Evolutionary conservation across 2,888 invertebrate genomes (phyloP), one percentile per base, ranked within the genome.

Genomic region (Xestia ashworthii): DNA sequence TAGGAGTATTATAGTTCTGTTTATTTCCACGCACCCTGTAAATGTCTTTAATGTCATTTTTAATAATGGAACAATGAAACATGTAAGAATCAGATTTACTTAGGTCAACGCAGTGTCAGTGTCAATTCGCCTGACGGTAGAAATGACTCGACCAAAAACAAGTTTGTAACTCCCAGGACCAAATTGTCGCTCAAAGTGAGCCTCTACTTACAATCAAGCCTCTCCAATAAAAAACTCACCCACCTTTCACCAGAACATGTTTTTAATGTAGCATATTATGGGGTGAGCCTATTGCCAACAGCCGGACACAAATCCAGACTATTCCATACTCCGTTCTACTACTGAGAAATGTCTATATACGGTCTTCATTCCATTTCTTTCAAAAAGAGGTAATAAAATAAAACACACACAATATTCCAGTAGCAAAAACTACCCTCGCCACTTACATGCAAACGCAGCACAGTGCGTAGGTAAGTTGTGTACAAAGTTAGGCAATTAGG

Each of bases 401-500:
- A 76, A 78, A 67, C 25, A 53, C 38, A 68, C 14, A 58, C 8
- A 19, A 44, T 25, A 50, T 74, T 71, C 74, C 73, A 77, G 67
- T 79, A 76, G 53, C 44, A 67, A 68, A 76, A 78, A 46, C 60
- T 55, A 78, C 66, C 16, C n/a, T 19, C 22, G 22, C 50, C 38
- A 69, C 64, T 71, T 71, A 71, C 71, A 46, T 67, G 62, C 73
- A 83, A 87, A 87, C 85, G 87, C 84, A 82, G 87, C 89, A 91
- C 90, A 32, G 72, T 89, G 91, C 91, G 90, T 87, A 82, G 82
- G 82, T 81, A 72, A 82, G 38, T 85, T 81, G 78, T 67, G 84
- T 82, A 80, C 82, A 71, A 89, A 89, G 84, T 89, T 90, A 89
- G 91, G 90, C 94, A 95, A 95, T 95, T 95, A 95, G 89, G 64